Percentiles rank a stretch among this genome's conserved stretches.
Evolutionary conservation across 2,888 invertebrate species (phyloP).

Genomic region (Lepas anatifera): DNA sequence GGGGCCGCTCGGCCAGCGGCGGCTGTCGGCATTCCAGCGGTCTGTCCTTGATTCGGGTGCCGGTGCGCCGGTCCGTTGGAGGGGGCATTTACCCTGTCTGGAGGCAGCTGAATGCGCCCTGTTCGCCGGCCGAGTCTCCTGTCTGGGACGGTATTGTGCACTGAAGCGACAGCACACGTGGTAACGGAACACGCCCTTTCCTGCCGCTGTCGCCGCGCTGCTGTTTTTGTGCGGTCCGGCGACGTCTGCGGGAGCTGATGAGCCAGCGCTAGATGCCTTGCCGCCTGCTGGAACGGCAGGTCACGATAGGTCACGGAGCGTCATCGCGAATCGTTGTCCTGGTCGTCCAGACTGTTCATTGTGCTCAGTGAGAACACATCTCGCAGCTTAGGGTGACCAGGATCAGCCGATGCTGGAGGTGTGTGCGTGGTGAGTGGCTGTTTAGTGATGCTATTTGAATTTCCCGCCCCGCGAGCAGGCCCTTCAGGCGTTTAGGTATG

Average conservation of each 20-base stretch:
- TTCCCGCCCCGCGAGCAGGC: not conserved
- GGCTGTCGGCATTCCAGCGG: not conserved
- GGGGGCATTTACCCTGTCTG: constrained; percentile 9
- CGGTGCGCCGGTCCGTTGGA: not conserved
- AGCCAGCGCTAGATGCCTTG: too few species aligned
- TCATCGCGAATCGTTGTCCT: too few species aligned
- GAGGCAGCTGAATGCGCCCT: not conserved
- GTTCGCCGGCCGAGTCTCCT: not conserved
- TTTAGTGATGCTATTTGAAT: constrained; percentile 11
- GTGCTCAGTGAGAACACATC: too few species aligned
- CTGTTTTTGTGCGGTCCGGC: too few species aligned
- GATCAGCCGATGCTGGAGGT: too few species aligned
- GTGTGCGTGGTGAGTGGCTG: too few species aligned
- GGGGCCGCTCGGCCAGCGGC: too few species aligned
- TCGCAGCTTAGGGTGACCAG: too few species aligned
- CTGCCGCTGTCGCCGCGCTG: not conserved
- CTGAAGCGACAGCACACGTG: too few species aligned
- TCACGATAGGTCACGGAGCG: not conserved
- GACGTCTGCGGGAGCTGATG: too few species aligned
- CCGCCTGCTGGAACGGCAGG: not conserved
- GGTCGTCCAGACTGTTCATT: too few species aligned
- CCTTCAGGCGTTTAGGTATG: not conserved
- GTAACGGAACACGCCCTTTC: not conserved
- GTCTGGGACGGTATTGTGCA: not conserved
- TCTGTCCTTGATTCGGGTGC: not conserved